phyloP scores from a whole-genome alignment of 2,797 vertebrate species.

The Notolepis coatsorum region DNA sequence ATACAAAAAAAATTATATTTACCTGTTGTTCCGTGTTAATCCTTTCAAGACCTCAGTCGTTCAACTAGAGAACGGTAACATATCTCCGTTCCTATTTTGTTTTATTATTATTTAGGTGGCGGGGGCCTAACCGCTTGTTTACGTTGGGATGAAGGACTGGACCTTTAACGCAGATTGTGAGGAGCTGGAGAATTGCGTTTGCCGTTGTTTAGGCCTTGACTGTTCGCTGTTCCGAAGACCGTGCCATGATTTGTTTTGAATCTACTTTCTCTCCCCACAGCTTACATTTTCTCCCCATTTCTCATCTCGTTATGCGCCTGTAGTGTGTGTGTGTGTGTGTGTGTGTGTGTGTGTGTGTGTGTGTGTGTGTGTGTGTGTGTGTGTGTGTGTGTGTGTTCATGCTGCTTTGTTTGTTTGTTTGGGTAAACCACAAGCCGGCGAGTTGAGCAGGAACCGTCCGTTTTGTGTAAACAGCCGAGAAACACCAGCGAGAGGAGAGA shows the following conservation, averaged over 20 bases:
- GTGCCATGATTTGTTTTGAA: slow-evolving; percentile 66
- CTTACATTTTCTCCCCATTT: slow-evolving; percentile 63
- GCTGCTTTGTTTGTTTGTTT: slow-evolving; percentile 74
- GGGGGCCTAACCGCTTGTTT: no score
- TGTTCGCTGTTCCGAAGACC: slow-evolving; percentile 39
- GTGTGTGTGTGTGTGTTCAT: slow-evolving; percentile 57
- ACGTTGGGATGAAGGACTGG: no score
- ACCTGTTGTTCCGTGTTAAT: no score
- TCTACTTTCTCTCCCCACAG: slow-evolving; percentile 69
- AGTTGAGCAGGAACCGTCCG: slow-evolving; percentile 51
- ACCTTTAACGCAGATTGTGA: no score
- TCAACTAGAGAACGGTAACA: no score
- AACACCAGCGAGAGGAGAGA: slow-evolving; percentile 13
- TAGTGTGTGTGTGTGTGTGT: slow-evolving; percentile 2
- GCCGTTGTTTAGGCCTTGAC: slow-evolving; percentile 58
- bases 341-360: neutral
- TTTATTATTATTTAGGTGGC: no score
- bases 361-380: slow-evolving; percentile 29
- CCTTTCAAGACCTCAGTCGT: no score
- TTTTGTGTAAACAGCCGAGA: slow-evolving; percentile 55
- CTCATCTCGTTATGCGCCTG: slow-evolving; percentile 56
- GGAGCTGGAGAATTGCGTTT: slow-evolving; percentile 26
- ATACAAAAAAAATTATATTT: no score
- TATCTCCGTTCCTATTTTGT: no score
- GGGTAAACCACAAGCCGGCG: slow-evolving; percentile 52